Evolutionary conservation across 2,888 invertebrate species (phyloP), one percentile per base, ranked within the genome.

Genomic region (Epirrhoe alternata): DNA sequence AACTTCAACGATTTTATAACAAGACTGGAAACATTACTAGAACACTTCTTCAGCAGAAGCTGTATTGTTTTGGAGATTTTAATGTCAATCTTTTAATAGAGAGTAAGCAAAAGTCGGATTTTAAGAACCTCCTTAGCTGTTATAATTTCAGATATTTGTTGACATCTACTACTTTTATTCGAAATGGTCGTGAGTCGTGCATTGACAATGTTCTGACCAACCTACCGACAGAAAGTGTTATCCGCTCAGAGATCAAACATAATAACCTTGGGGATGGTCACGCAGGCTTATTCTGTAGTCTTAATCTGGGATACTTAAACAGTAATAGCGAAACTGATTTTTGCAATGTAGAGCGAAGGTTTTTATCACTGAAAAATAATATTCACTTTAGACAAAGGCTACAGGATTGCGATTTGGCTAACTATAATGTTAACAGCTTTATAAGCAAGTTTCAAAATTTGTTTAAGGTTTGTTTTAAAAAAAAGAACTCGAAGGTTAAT

Each of bases 11-110:
- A 50, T 14, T 58, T 58, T 24, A 16, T 58, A 0, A 12, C 12
- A 7, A 6, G 7, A 12, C 10, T 58, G 1, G 58, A 58, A 50
- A 17, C 4, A 5, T n/a, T 58, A 10, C 35, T 58, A 14, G 58
- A 58, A 7, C 50, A 58, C 58, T 58, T 58, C 24, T 58, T 58
- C 8, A 50, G 50, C 14, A 58, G 35, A 16, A 58, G 35, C 33
- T 58, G 58, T 10, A 14, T 58, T 24, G 16, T 58, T 4, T 6
- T 33, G 58, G 58, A 2, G 51, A n/a, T n/a, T n/a, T n/a, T n/a
- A n/a, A n/a, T n/a, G n/a, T n/a, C n/a, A n/a, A n/a, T n/a, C n/a
- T n/a, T 16, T 6, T n/a, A 17, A 12, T 17, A 6, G 35, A 58
- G 1, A 50, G 35, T 51, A 51, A 30, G 17, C 17, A 50, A 6